These are phyloP conservation scores for Laspeyria flexula DNA, from an alignment of 2,888 invertebrate species.

Conservation along the genomic window DNA sequence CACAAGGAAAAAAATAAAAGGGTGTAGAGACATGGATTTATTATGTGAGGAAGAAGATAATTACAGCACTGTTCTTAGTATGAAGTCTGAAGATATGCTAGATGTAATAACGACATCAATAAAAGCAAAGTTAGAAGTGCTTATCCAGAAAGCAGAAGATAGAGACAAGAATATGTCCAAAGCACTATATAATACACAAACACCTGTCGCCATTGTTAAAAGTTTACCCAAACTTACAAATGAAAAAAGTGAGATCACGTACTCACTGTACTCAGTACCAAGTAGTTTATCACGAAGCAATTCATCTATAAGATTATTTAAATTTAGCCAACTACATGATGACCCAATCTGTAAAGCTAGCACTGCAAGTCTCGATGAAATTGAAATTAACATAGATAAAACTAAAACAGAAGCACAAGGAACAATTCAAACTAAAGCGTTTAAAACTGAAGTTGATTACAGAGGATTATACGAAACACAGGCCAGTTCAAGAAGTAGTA, in stretches of 20 bases:
- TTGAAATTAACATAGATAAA: too few species aligned
- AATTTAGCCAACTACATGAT: constrained; percentile 46
- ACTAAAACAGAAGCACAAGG: too few species aligned
- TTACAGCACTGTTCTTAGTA: constrained; percentile 10
- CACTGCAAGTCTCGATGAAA: constrained; percentile 19
- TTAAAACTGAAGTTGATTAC: background rate
- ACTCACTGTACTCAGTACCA: too few species aligned
- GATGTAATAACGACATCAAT: constrained; percentile 48
- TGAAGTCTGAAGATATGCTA: constrained; percentile 50
- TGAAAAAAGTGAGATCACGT: too few species aligned
- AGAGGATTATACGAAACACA: too few species aligned
- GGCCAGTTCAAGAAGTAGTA: constrained; percentile 23
- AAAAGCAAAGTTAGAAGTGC: constrained; percentile 53
- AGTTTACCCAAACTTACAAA: constrained; percentile 50
- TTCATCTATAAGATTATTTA: too few species aligned
- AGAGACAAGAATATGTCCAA: constrained; percentile 28
- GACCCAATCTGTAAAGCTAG: constrained; percentile 41
- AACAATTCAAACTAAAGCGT: too few species aligned
- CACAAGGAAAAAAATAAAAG: constrained; percentile 57
- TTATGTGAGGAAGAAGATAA: constrained; percentile 56
- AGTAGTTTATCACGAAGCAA: too few species aligned
- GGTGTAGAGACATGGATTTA: constrained; percentile 51
- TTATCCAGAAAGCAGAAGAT: constrained; percentile 49
- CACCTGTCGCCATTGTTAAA: constrained; percentile 24
- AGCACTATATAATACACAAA: constrained; percentile 7